Evolutionary conservation across 2,113 vertebrate genomes (phyloP), one percentile per base, ranked within the genome.

Genomic region (Pteropus alecto): DNA sequence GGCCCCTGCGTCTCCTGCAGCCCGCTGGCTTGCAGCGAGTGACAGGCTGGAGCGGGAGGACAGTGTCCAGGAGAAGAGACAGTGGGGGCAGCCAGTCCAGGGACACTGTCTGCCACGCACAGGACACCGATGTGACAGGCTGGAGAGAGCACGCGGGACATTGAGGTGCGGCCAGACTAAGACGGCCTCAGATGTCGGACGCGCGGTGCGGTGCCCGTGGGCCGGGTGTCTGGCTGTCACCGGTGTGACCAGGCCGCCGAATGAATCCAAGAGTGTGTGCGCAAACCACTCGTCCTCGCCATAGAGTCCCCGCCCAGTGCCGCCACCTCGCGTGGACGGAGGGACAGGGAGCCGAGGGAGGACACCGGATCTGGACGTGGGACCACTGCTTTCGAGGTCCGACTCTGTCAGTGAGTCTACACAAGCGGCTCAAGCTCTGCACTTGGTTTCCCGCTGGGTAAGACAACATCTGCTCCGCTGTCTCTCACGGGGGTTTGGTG

Each of bases 181-280:
- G 7, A 46, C 43, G 43, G 46, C 46, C 46, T 48, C 46, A 13
- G 46, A 48, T 11, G 12, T 10, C 46, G 11, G 61, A 73, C 38
- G 11, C 0, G 2, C 8, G 21, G n/a, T 6, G 0, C 13, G 7
- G 38, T 12, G 12, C 1, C 2, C 2, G 7, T 0, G 22, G n/a
- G 38, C 35, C 6, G 43, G 0, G 0, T 1, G 3, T 9, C 71
- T 0, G 65, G 33, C 63, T 35, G 14, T n/a, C 35, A 8, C 0
- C 10, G 11, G 10, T 12, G 14, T 35, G 24, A 63, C 26, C 7
- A 22, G 35, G 35, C 1, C 2, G n/a, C 7, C 26, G 22, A 7
- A 1, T 7, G 33, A 48, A 7, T 16, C 78, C 1, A 22, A 16
- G 56, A 16, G 56, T 9, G 22, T 4, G 3, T 2, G 1, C 35